Evolutionary conservation across 2,113 vertebrate species (phyloP).

Genomic region (Charina bottae): DNA sequence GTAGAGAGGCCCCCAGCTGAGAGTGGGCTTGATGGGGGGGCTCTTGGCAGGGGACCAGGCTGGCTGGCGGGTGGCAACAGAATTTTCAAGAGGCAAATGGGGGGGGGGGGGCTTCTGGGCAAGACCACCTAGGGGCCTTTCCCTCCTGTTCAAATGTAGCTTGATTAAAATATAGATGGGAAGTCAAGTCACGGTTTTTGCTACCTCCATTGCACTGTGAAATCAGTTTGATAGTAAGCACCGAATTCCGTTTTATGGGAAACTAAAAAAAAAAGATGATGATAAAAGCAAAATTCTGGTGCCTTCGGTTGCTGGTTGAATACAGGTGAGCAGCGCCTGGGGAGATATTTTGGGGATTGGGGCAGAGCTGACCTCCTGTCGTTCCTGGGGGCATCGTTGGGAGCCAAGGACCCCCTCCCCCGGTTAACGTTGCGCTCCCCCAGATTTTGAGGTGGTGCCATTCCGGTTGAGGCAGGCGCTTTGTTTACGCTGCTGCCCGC

Average conservation of each 20-base stretch:
- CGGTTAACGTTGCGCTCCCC: too few species aligned
- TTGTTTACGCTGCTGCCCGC: too few species aligned
- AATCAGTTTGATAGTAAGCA: background rate
- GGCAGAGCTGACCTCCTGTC: too few species aligned
- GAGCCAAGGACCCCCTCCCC: too few species aligned
- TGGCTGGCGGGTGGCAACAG: background rate
- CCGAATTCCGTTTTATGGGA: background rate
- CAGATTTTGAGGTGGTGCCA: too few species aligned
- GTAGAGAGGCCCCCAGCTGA: background rate
- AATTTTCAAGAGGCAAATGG: background rate
- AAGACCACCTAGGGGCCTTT: background rate
- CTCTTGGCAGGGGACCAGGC: slow-evolving; percentile 12
- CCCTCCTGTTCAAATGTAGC: too few species aligned
- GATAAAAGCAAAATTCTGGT: background rate
- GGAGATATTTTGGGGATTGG: background rate
- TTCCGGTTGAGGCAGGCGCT: too few species aligned
- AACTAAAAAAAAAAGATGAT: background rate
- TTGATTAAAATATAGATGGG: background rate
- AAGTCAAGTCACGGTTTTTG: too few species aligned
- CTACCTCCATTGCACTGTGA: background rate
- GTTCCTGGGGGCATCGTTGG: too few species aligned
- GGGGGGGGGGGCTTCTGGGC: background rate
- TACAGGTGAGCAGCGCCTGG: too few species aligned
- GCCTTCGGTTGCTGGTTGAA: background rate
- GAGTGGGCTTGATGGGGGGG: background rate